These are phyloP conservation scores for Daboia siamensis DNA, from an alignment of 2,113 vertebrate genomes.

Conservation along the genomic window DNA sequence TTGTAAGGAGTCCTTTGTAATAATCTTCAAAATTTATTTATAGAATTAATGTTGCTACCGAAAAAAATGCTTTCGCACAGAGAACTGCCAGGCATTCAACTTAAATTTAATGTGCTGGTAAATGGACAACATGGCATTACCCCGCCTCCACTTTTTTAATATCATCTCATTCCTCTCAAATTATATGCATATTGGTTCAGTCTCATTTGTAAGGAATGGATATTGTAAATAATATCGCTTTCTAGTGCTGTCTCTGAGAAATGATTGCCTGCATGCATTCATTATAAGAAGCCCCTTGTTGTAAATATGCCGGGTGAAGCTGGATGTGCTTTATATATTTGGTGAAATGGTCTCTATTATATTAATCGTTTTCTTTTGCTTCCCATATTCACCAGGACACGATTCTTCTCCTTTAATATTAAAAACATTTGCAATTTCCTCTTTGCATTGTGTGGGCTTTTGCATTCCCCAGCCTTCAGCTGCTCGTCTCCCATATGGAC, in stretches of 20 bases:
- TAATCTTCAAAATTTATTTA: background rate
- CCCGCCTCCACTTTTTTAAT: background rate
- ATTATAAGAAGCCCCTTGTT: background rate
- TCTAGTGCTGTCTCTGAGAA: background rate
- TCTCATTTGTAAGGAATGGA: background rate
- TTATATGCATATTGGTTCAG: background rate
- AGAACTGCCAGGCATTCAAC: background rate
- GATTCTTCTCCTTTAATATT: background rate
- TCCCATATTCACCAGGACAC: background rate
- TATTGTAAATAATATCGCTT: background rate
- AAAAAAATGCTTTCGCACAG: background rate
- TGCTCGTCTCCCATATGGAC: background rate
- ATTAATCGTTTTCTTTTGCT: background rate
- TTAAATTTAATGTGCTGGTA: background rate
- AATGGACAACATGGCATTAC: background rate
- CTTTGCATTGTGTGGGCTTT: background rate
- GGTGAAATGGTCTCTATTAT: background rate
- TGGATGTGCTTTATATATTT: background rate
- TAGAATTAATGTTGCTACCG: background rate
- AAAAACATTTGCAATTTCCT: background rate
- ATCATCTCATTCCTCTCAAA: background rate
- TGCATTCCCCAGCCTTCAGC: background rate
- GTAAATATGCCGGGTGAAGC: background rate
- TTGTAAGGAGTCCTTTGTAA: conserved; percentile 4
- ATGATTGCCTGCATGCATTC: background rate